Base-by-base conservation (phyloP, 2,888 invertebrate genomes). In the Carpatolechia fugitivella region DNA sequence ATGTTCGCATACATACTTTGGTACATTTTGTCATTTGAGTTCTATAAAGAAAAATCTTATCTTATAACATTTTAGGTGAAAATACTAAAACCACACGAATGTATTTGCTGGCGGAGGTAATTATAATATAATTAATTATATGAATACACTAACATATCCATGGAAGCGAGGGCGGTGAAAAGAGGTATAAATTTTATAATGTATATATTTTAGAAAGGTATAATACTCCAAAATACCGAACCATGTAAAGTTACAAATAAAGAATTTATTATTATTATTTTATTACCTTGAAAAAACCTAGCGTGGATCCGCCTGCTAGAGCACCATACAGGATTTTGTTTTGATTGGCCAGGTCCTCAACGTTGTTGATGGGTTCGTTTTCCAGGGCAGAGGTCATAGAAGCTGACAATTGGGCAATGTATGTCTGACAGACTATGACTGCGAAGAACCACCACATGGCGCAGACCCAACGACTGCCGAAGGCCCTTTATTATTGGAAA, bases 381-480 rank as follows among this genome's bases (percentile, higher is more conserved):
- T 95, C 95, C 53, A 96, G 89, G 11, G 96, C 96, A 61, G 95
- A 95, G 1, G 98, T 98, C 65, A 98, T 92, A 67, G 97, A 98
- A 1, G 98, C 98, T 1, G 98, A 97, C 72, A 98, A 91, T 82
- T 98, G 98, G 56, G 98, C 98, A 6, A 98, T 98, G 82, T 98
- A 98, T 7, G 97, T 97, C 56, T 97, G 96, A 60, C 97, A 94
- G 90, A 98, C 96, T 74, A 97, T 97, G 56, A 98, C 91, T 0
- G 96, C 96, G 80, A 97, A 98, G 83, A 97, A 97, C 97, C 97
- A 97, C 97, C 96, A 96, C 93, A 96, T 95, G 1, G 94, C 95
- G 11, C 96, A 96, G 0, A 97, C 95, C 90, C 97, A 94, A 38
- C 98, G 91, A 0, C 97, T 97, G 0, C 97, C 97, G 33, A 96